Evolutionary conservation across 2,797 vertebrate genomes (phyloP), one percentile per base, ranked within the genome.

Genomic region (Macropodus opercularis): DNA sequence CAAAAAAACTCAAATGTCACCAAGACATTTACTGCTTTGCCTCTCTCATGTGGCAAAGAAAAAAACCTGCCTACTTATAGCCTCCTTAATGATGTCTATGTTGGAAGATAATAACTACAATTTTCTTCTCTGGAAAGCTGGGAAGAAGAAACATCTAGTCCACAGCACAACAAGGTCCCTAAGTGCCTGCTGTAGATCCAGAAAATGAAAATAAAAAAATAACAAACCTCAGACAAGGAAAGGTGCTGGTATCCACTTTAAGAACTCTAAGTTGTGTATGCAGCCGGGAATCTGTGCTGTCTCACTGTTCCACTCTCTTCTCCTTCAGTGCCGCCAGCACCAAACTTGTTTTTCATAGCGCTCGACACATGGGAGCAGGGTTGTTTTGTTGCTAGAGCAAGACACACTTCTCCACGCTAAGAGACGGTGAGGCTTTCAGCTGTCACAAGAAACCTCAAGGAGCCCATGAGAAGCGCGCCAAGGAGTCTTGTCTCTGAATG

Each of bases 381-480:
- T 60, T 65, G 75, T 82, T 77, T 77, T 58, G 48, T 61, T 66
- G 62, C 66, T 15, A 17, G 15, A 55, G 52, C 38, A 18, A 70
- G 69, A 73, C 41, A 39, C 56, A 32, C 57, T 63, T 71, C 58
- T 64, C 39, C 14, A 11, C 5, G 19, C 39, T 51, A n/a, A 64
- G 57, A 71, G 59, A 55, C 13, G 71, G 61, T 44, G 9, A 67
- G 38, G 59, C 63, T 80, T 72, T 81, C 34, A 67, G 41, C 74
- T 81, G 77, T 85, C 79, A 79, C 43, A 63, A 50, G 48, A 43
- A 74, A 64, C 52, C 43, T 57, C 2, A 48, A 72, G 40, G 60
- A 68, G 57, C n/a, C 48, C 64, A 58, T 42, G 54, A 65, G 65
- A 47, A 46, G 62, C 63, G 54, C 65, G 39, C 55, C 58, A 61